Evolutionary conservation across 2,888 invertebrate species (phyloP), one percentile per base, ranked within the genome.

Genomic region (Trissoscelio sp.): DNA sequence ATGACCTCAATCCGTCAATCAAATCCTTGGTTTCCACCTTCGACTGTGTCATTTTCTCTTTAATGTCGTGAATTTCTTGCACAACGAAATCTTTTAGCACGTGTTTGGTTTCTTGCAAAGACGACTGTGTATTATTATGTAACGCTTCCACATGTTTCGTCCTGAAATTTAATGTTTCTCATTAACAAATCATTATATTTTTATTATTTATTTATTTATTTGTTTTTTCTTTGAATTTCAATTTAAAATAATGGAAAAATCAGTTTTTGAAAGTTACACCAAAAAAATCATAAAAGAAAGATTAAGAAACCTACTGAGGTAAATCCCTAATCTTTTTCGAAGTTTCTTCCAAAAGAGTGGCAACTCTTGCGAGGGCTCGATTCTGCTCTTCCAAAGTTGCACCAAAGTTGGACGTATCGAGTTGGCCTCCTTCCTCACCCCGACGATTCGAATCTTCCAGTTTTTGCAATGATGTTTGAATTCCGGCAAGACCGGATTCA

Each of bases 111-210:
- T 93, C 92, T 69, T 93, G 93, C 44, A 96, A 84, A 0, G 93
- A 92, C 51, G 92, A 92, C 46, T 94, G 90, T 0, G 95, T 95
- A 62, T 93, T 92, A 88, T 96, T 96, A 80, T 93, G 93, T 31
- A 93, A 88, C 9, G 92, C 90, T 72, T 93, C 92, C 0, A 95
- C 89, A 77, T 95, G 94, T 0, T 90, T 84, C 9, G 83, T 67
- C 20, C 91, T 91, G 57, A n/a, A 85, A 75, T 22, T 28, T n/a
- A 22, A 31, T 31, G 9, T 1, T 0, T 31, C 9, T 3, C 1
- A 6, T 1, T 31, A 31, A 31, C 4, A n/a, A n/a, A n/a, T n/a
- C n/a, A n/a, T n/a, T n/a, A n/a, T n/a, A n/a, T n/a, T n/a, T n/a
- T n/a, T n/a, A n/a, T n/a, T n/a, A n/a, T n/a, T n/a, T n/a, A n/a